Percentiles rank a stretch among this genome's conserved stretches.
phyloP scores from a whole-genome alignment of 1,140 invertebrate species.

The Drepana arcuata region DNA sequence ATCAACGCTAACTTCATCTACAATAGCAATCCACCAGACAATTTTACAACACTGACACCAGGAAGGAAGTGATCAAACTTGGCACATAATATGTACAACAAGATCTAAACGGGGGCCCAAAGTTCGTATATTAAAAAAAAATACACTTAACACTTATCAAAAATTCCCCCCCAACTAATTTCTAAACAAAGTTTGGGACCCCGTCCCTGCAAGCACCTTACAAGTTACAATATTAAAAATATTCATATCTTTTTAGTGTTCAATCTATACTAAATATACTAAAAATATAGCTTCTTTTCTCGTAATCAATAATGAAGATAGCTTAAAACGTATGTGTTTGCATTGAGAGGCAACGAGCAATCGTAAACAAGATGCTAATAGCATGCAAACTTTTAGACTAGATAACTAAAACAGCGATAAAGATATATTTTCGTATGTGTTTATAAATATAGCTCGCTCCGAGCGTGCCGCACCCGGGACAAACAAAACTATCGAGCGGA shows the following conservation, averaged over 20 bases:
- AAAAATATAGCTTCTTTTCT: slow-evolving; percentile 52
- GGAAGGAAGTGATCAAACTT: too few species aligned
- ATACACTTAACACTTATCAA: slow-evolving; percentile 58
- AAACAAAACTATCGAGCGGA: slow-evolving; percentile 28
- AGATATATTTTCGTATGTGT: slow-evolving; percentile 33
- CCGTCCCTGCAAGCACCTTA: slow-evolving; percentile 50
- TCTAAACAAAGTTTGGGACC: slow-evolving; percentile 30
- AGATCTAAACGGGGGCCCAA: slow-evolving; percentile 38
- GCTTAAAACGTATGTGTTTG: slow-evolving; percentile 37
- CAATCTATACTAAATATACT: slow-evolving; percentile 33
- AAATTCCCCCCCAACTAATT: slow-evolving; percentile 45
- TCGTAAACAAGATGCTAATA: slow-evolving; percentile 28
- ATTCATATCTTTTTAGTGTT: slow-evolving; percentile 26
- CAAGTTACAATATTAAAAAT: slow-evolving; percentile 24
- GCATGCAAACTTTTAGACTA: slow-evolving; percentile 53
- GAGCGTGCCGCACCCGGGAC: slow-evolving; percentile 21
- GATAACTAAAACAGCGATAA: slow-evolving; percentile 53
- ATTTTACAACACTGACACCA: too few species aligned
- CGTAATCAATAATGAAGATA: slow-evolving; percentile 42
- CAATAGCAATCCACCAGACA: too few species aligned
- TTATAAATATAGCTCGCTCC: slow-evolving; percentile 45
- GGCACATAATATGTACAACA: slow-evolving; percentile 49
- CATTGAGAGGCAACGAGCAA: slow-evolving; percentile 35
- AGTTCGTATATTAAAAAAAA: slow-evolving; percentile 37
- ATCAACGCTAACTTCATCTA: too few species aligned